Percentiles rank a stretch among this genome's conserved stretches.
These are phyloP conservation scores for Pterobdella sp. DNA, from an alignment of 2,888 invertebrate species.

Conservation along the genomic window DNA sequence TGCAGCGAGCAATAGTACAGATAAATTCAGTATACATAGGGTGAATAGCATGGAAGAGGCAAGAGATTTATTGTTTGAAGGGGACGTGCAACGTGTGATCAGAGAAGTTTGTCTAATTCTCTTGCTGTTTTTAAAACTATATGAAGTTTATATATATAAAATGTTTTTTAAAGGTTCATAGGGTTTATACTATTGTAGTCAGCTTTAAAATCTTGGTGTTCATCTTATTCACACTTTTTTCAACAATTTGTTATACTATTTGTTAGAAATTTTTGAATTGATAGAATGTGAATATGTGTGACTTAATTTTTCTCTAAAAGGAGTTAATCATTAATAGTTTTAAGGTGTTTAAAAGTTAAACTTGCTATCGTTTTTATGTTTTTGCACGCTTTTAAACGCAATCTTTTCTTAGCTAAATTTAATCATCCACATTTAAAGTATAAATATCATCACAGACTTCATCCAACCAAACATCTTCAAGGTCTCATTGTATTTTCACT, in stretches of 20 bases:
- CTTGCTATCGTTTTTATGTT: too few relatives aligned
- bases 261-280: too few relatives aligned
- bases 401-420: neutral
- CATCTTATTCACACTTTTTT: too few relatives aligned
- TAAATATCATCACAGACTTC: neutral
- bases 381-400: neutral
- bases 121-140: too few relatives aligned
- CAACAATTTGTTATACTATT: too few relatives aligned
- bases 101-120: neutral
- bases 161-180: neutral
- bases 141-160: too few relatives aligned
- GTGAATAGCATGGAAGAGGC: neutral
- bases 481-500: neutral
- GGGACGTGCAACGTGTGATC: neutral
- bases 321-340: too few relatives aligned
- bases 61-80: neutral
- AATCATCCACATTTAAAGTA: neutral
- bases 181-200: neutral
- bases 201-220: neutral
- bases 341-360: too few relatives aligned
- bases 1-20: neutral
- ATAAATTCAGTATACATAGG: neutral
- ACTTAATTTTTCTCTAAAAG: too few relatives aligned
- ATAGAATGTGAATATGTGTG: too few relatives aligned
- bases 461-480: neutral